Evolutionary conservation across 1,140 invertebrate species (phyloP), one percentile per base, ranked within the genome.

Genomic region (Frieseomelitta varia): DNA sequence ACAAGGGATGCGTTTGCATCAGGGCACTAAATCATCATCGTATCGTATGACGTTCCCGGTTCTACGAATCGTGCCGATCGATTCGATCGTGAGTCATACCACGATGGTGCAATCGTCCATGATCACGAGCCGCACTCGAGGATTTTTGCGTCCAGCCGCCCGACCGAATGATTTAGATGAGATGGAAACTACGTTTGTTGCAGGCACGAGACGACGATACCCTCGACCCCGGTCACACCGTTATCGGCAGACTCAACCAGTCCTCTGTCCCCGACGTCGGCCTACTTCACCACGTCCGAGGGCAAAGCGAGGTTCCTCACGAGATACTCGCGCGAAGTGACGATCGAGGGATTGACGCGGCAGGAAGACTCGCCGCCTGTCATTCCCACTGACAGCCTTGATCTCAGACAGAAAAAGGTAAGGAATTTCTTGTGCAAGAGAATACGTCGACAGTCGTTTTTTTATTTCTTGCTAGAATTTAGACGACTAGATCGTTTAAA

Each of bases 231-330:
- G 55, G 90, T 91, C 47, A 92, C 91, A 30, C 90, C 91, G 53
- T 90, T 91, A 21, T 90, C 92, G 19, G 82, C 90, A 11, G 92
- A 92, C 53, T 85, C 91, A 17, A 91, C 85, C 82, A 93, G 90
- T 81, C 95, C 95, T 30, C 92, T 97, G 65, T 96, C 96, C 68
- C 95, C 95, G 30, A 96, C 95, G 86, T 97, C 96, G 34, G 94
- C 95, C 10, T 97, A 97, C 89, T 97, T 97, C 91, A 96, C 96
- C 12, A 97, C 96, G 34, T 97, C 96, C 21, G 97, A 97, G 91
- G 95, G 96, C 67, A 97, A 97, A 92, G 96, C 96, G 10, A 96
- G 96, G 91, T 96, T 97, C 90, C 92, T 97, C 61, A 96, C 96
- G 63, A 95, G 95, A 91, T 96, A 95, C 85, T 95, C 95, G 79